Base-by-base conservation (phyloP, 2,797 vertebrate species). In the Acanthis flammea region DNA sequence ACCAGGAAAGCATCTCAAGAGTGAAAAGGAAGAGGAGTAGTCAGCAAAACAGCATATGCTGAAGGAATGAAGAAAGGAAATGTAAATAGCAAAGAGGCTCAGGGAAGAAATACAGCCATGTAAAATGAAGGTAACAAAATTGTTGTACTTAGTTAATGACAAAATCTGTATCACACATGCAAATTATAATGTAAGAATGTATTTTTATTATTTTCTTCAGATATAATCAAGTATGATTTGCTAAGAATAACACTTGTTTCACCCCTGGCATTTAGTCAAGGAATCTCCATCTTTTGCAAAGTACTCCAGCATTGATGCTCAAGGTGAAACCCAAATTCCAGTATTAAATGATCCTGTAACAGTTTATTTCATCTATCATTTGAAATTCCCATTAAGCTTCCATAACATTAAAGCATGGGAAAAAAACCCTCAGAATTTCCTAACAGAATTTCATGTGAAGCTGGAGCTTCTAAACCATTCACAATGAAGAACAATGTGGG, bases 1-100 rank as follows among this genome's bases (percentile, higher is more conserved):
- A 91, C 92, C 50, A 93, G 62, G 66, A 92, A 94, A 94, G 91
- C 72, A 94, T 92, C 82, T 94, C 82, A 61, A 92, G 54, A 94
- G 41, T 55, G 72, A 87, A 95, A 94, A 75, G 75, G 61, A 92
- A 92, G 82, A 92, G 39, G 44, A 92, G 57, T 53, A 84, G 79
- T 70, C 27, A 92, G 61, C 31, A 90, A 87, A 94, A 85, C 30
- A 85, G 72, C 37, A 55, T 45, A 92, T 77, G 57, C 57, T 85
- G 50, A 89, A 62, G 19, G 39, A 82, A 95, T 61, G 33, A 84
- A 66, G 15, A 78, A 75, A 88, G 76, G 75, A 85, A 57, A 35
- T 1, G 17, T 35, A 77, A 79, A n/a, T 22, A 44, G 53, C 19
- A 25, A 57, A 67, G 35, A 73, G 55, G 44, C 28, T 66, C 30